Percentiles rank a stretch among this genome's conserved stretches.
Conservation (phyloP, 2,797 vertebrate species). For the Anolis apletophallus region DNA sequence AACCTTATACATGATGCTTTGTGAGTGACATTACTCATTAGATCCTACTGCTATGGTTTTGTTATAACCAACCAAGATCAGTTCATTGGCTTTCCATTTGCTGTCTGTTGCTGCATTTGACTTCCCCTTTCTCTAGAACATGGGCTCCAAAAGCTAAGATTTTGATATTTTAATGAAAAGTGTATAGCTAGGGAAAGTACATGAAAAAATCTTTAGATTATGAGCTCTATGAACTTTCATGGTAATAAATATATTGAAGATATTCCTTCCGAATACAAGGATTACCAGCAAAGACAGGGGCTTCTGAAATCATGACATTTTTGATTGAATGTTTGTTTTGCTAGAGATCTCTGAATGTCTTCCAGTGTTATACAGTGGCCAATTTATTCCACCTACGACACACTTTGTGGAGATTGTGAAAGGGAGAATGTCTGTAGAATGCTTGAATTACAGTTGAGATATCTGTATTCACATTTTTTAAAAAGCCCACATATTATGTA, state of each 20-base stretch:
- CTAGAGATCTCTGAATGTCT: slow-evolving; percentile 70
- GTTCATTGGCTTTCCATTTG: slow-evolving; percentile 62
- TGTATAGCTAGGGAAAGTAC: slow-evolving; percentile 24
- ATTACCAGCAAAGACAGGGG: slow-evolving; percentile 53
- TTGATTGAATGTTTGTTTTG: slow-evolving; percentile 70
- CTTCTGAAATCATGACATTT: slow-evolving; percentile 60
- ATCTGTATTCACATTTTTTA: slow-evolving; percentile 14
- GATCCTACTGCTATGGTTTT: slow-evolving; percentile 64
- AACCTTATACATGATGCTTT: slow-evolving; percentile 68
- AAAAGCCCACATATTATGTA: background rate
- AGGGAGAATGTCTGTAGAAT: slow-evolving; percentile 5
- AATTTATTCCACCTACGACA: slow-evolving; percentile 74
- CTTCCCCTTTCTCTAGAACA: slow-evolving; percentile 57
- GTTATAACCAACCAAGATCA: slow-evolving; percentile 59
- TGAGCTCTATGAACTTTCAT: slow-evolving; percentile 62
- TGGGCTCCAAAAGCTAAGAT: slow-evolving; percentile 59
- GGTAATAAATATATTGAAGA: slow-evolving; percentile 71
- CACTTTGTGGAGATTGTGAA: slow-evolving; percentile 38
- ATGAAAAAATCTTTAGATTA: slow-evolving; percentile 72
- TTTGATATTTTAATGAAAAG: slow-evolving; percentile 70
- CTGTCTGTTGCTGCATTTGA: slow-evolving; percentile 62
- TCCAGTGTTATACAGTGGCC: slow-evolving; percentile 67
- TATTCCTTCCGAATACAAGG: slow-evolving; percentile 49
- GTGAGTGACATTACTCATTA: slow-evolving; percentile 72
- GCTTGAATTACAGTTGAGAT: slow-evolving; percentile 10